A percentile compares a stretch with the other conserved stretches of the same genome.
phyloP scores from a whole-genome alignment of 1,140 invertebrate genomes.

The Euschistus heros region DNA sequence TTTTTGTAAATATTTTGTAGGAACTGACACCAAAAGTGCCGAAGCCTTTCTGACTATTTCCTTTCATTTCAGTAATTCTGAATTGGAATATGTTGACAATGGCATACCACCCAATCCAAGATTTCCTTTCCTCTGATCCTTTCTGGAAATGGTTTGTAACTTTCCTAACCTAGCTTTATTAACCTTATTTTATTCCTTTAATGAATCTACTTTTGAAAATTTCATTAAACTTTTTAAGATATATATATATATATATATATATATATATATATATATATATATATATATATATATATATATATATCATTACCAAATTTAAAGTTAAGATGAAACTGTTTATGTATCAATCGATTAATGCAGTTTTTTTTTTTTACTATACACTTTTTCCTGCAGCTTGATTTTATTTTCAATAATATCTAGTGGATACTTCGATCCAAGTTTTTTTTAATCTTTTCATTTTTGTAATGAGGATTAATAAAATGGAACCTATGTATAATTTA shows the following conservation, averaged over 20 bases:
- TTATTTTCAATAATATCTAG: too few relatives aligned
- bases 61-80: constrained; percentile 8
- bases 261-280: constrained; percentile 1
- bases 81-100: constrained; percentile 14
- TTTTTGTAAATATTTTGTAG: too few relatives aligned
- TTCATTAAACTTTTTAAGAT: neutral
- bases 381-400: neutral
- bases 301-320: neutral
- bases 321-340: neutral
- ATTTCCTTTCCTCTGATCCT: constrained; percentile 12
- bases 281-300: neutral
- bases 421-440: too few relatives aligned
- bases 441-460: too few relatives aligned
- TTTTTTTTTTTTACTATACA: neutral
- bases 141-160: neutral
- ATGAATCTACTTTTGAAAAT: too few relatives aligned
- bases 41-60: neutral
- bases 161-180: too few relatives aligned
- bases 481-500: too few relatives aligned
- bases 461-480: too few relatives aligned
- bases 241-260: neutral
- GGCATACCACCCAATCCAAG: neutral
- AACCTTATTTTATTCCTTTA: too few relatives aligned
- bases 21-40: too few relatives aligned
- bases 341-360: neutral